phyloP scores from a whole-genome alignment of 2,113 vertebrate species.

The Oreochromis niloticus region DNA sequence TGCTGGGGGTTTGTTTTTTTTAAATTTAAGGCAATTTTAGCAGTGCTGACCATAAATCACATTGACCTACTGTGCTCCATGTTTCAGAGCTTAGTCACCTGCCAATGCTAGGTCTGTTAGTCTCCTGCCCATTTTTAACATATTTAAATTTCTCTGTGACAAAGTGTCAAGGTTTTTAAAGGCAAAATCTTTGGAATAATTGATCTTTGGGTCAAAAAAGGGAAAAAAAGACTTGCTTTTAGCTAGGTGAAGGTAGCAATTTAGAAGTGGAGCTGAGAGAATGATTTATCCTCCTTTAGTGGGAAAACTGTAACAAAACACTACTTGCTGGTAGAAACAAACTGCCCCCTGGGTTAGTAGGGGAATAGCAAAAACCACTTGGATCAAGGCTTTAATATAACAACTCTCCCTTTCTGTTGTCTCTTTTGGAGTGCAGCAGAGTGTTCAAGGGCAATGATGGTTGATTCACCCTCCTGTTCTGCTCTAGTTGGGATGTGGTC shows the following conservation, averaged over 20 bases:
- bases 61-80: not conserved
- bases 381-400: slow-evolving; percentile 1
- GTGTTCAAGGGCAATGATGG: slow-evolving; percentile 9
- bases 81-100: not conserved
- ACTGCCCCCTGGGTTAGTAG: not conserved
- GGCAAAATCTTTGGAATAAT: not conserved
- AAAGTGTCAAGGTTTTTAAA: not conserved
- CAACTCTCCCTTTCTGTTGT: not conserved
- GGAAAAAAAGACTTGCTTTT: not conserved
- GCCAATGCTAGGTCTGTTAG: not conserved
- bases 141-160: not conserved
- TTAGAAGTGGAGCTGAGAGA: not conserved
- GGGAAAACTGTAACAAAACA: not conserved
- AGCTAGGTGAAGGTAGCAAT: not conserved
- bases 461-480: slow-evolving; percentile 19
- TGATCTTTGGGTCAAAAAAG: not conserved
- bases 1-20: not conserved
- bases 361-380: not conserved
- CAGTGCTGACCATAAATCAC: not conserved
- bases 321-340: not conserved
- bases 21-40: not conserved
- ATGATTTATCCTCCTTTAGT: not conserved
- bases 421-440: not conserved
- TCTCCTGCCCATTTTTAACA: not conserved
- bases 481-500: not conserved